phyloP scores from a whole-genome alignment of 2,888 invertebrate species.

The Dorcus parallelipipedus region DNA sequence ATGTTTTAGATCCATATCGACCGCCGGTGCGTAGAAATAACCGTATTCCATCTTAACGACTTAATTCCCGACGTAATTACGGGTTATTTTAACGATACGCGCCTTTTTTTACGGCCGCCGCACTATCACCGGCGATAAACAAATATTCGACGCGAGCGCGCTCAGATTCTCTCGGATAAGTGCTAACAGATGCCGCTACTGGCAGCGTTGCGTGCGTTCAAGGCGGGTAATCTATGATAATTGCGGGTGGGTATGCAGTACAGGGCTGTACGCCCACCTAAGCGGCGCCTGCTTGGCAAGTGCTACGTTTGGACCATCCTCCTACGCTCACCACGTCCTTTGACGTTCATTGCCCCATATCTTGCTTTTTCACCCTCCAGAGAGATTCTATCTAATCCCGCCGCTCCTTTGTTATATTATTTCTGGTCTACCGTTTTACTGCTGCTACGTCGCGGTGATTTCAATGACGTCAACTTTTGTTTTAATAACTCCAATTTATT shows the following conservation, averaged over 20 bases:
- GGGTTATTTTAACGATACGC: neutral
- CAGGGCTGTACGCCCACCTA: slow-evolving; percentile 10
- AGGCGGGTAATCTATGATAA: slow-evolving; percentile 11
- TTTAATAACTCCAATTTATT: too few relatives aligned
- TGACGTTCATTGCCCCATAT: slow-evolving; percentile 10
- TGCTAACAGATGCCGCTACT: neutral
- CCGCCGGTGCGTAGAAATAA: neutral
- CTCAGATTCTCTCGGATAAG: too few relatives aligned
- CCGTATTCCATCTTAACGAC: neutral
- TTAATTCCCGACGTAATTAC: neutral
- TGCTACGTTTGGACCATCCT: slow-evolving; percentile 5
- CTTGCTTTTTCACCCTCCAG: neutral
- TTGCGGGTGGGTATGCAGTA: slow-evolving; percentile 14
- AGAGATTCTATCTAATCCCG: neutral
- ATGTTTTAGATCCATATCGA: neutral
- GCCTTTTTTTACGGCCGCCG: neutral
- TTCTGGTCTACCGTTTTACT: neutral
- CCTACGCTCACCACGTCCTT: slow-evolving; percentile 4
- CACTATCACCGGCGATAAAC: neutral
- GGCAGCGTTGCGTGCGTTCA: neutral
- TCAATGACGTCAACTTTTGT: neutral
- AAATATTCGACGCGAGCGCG: too few relatives aligned
- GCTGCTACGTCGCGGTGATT: neutral
- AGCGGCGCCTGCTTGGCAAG: slow-evolving; percentile 15
- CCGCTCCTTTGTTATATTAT: neutral